Evolutionary conservation across 2,888 invertebrate genomes (phyloP).

Genomic region (Drosophila anomalata): DNA sequence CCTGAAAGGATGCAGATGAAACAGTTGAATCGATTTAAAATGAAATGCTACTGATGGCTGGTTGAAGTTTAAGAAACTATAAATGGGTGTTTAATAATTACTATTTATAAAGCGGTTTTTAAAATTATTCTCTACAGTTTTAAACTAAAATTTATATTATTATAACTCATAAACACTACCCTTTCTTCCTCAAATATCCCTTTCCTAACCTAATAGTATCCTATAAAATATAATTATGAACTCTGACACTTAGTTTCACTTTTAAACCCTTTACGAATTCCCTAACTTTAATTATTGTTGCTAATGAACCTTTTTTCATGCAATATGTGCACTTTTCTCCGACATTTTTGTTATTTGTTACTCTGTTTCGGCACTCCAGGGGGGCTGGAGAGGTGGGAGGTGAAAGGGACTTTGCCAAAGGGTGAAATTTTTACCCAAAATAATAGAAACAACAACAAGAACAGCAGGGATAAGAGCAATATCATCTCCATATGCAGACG

Average conservation of each 20-base stretch:
- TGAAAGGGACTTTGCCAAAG: slow-evolving; percentile 42
- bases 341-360: slow-evolving; percentile 47
- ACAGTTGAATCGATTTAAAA: not conserved
- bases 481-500: slow-evolving; percentile 53
- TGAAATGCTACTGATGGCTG: not conserved
- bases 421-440: slow-evolving; percentile 63
- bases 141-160: not conserved
- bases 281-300: slow-evolving; percentile 56
- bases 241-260: not conserved
- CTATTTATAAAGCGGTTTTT: too few relatives aligned
- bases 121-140: too few relatives aligned
- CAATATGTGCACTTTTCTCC: slow-evolving; percentile 73
- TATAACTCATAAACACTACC: not conserved
- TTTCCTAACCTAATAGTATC: not conserved
- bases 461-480: slow-evolving; percentile 31
- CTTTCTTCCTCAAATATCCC: too few relatives aligned
- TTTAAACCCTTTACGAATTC: not conserved
- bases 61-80: not conserved
- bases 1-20: not conserved
- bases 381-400: slow-evolving; percentile 20
- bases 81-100: too few relatives aligned
- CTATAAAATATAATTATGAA: slow-evolving; percentile 14
- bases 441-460: slow-evolving; percentile 32
- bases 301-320: slow-evolving; percentile 65
- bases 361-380: slow-evolving; percentile 31